Conservation (phyloP, 2,113 vertebrate genomes). For the Pandion haliaetus region DNA sequence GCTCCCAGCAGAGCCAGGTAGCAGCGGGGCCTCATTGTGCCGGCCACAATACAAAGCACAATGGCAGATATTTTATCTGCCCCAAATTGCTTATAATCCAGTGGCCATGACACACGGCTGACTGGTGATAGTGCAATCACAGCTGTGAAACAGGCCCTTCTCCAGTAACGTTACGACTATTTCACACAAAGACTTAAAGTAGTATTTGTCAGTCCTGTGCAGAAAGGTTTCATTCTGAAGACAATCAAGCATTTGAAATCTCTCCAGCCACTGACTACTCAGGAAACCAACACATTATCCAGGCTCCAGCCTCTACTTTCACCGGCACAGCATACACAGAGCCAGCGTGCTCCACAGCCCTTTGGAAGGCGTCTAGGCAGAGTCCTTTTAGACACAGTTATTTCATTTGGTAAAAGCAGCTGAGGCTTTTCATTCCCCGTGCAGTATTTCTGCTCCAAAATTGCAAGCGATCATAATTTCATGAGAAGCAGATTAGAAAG, state of each 20-base stretch:
- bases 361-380: neutral
- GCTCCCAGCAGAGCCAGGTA: neutral
- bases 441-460: neutral
- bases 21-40: neutral
- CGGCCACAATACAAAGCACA: neutral
- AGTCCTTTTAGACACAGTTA: neutral
- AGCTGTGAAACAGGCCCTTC: neutral
- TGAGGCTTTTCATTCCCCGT: neutral
- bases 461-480: neutral
- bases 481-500: neutral
- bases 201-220: neutral
- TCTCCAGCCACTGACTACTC: neutral
- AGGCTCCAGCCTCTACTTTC: neutral
- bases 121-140: neutral
- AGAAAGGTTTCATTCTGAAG: neutral
- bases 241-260: neutral
- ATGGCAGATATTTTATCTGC: neutral
- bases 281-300: neutral
- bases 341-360: neutral
- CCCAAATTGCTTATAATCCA: neutral
- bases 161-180: neutral
- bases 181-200: neutral
- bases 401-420: conserved; percentile 5
- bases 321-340: fast-evolving
- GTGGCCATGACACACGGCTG: fast-evolving